Evolutionary conservation across 2,113 vertebrate genomes (phyloP).

Genomic region (Clarias magur): DNA sequence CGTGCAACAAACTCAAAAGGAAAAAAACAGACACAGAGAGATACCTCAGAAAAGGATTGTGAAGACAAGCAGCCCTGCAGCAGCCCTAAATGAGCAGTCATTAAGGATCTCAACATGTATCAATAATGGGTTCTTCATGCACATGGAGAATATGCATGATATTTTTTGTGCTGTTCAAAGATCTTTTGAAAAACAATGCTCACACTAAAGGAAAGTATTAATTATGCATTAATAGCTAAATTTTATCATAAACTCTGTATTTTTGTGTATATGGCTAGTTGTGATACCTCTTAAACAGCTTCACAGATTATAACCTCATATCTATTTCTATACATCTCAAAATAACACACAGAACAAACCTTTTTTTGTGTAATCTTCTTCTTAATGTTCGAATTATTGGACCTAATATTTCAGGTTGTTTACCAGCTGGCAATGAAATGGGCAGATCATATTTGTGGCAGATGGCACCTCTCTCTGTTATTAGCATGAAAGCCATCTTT

Average conservation of each 20-base stretch:
- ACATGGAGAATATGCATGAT: not conserved
- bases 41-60: slow-evolving; percentile 30
- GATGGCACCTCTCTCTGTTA: slow-evolving; percentile 50
- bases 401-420: not conserved
- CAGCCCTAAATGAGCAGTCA: slow-evolving; percentile 38
- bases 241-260: too few species aligned
- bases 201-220: too few species aligned
- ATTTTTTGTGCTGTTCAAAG: too few species aligned
- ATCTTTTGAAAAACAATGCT: too few species aligned
- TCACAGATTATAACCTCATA: not conserved
- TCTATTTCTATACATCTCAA: not conserved
- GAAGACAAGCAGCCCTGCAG: slow-evolving; percentile 15
- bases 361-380: slow-evolving; percentile 1
- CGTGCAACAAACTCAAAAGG: slow-evolving; percentile 44
- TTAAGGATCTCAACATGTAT: slow-evolving; percentile 41
- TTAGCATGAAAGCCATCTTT: slow-evolving; percentile 48
- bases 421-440: not conserved
- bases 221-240: too few species aligned
- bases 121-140: slow-evolving; percentile 21
- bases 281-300: not conserved
- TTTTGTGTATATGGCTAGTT: not conserved
- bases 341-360: not conserved
- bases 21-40: slow-evolving; percentile 28
- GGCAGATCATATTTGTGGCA: slow-evolving; percentile 33
- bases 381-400: not conserved